Evolutionary conservation across 2,888 invertebrate genomes (phyloP), one percentile per base, ranked within the genome.

Genomic region (Chymomyza procnemis): DNA sequence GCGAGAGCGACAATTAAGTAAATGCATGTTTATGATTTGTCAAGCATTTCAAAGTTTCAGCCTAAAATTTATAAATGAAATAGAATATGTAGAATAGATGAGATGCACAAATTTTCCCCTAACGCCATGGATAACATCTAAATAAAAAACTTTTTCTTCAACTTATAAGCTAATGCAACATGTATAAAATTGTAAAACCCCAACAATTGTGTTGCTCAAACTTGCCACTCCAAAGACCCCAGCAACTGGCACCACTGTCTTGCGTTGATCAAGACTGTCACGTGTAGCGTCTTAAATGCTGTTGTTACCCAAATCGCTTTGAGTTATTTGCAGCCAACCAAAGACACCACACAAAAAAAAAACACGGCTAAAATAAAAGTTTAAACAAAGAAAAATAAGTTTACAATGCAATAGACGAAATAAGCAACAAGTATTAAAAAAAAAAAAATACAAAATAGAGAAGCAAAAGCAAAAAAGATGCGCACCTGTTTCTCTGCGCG

Each of bases 391-490:
- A 80, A 80, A n/a, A 85, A 85, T 69, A 73, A 63, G 73, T 83
- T 83, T 59, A 70, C 75, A 82, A 81, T 74, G 75, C 79, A 68
- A 81, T 74, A 85, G 85, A 75, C 81, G 74, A 81, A 75, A 71
- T 59, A 59, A 78, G 16, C 50, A 19, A 41, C 34, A 41, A 41
- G 34, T 26, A 26, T 41, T 41, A 41, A 41, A 12, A 50, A n/a
- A 50, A 4, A 50, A 50, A 16, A 41, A 30, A 47, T n/a, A n/a
- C n/a, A 50, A 50, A 50, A 18, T 26, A 26, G 6, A n/a, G 3
- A 54, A 54, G 22, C 21, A 54, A 22, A 70, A 66, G 69, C 30
- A 18, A 54, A 54, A 54, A 54, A 54, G 54, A 70, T 67, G 69
- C 30, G 56, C 56, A 56, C 30, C 56, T 56, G 26, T 21, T 21